These are phyloP conservation scores for Saguinus midas DNA, from an alignment of 2,113 vertebrate genomes.

Conservation along the genomic window DNA sequence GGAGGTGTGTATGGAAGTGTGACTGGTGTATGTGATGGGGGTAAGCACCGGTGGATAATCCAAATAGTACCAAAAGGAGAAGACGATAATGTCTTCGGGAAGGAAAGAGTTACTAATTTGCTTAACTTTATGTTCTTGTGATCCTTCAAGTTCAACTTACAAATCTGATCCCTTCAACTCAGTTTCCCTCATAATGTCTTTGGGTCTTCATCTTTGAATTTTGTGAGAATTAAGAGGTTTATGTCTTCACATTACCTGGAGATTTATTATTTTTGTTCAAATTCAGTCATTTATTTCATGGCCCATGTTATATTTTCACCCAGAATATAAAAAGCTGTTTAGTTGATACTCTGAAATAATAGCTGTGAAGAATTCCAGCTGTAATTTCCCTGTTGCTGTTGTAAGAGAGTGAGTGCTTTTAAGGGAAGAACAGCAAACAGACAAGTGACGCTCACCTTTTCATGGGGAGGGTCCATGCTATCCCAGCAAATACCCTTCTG, in stretches of 20 bases:
- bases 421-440: background rate
- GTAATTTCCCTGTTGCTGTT: background rate
- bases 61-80: background rate
- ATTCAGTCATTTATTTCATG: background rate
- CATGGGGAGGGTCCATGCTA: rapidly evolving
- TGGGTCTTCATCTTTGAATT: background rate
- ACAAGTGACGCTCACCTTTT: background rate
- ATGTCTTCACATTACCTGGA: background rate
- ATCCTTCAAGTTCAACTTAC: background rate
- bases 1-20: background rate
- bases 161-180: background rate
- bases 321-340: background rate
- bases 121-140: background rate
- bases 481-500: background rate
- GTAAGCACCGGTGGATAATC: background rate
- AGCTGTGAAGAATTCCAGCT: background rate
- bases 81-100: background rate
- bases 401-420: background rate
- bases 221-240: background rate
- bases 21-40: background rate
- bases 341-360: background rate
- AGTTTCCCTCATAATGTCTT: background rate
- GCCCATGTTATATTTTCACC: background rate
- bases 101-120: background rate
- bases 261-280: background rate